Conservation (phyloP, 2,113 vertebrate genomes). For the Sebastes schlegelii region DNA sequence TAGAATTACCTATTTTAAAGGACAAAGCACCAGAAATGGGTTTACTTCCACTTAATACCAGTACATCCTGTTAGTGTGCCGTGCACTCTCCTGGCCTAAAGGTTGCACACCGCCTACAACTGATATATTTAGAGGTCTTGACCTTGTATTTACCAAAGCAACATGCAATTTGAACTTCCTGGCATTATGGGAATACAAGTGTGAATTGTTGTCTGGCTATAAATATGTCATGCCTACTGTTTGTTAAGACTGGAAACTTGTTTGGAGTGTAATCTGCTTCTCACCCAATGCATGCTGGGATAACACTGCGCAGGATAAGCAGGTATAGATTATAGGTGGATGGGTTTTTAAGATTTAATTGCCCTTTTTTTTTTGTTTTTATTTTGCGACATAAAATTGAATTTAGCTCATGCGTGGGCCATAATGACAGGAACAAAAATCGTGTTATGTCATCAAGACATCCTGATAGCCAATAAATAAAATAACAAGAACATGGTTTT, state of each 20-base stretch:
- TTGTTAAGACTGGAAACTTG: not conserved
- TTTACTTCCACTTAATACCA: not conserved
- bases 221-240: no score
- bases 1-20: not conserved
- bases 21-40: not conserved
- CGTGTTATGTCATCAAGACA: constrained; percentile 3
- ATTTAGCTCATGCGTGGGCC: constrained; percentile 5
- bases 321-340: not conserved
- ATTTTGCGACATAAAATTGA: not conserved
- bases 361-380: not conserved
- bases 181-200: not conserved
- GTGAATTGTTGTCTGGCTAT: no score
- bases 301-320: not conserved
- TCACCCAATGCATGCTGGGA: not conserved
- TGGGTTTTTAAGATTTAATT: not conserved
- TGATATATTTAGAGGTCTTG: not conserved
- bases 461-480: constrained; percentile 43
- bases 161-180: not conserved
- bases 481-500: constrained; percentile 34
- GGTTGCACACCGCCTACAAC: not conserved
- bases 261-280: not conserved
- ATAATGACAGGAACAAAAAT: not conserved
- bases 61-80: not conserved
- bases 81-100: not conserved
- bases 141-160: not conserved